Evolutionary conservation across 2,797 vertebrate genomes (phyloP).

Genomic region (Sebastes vulpes): DNA sequence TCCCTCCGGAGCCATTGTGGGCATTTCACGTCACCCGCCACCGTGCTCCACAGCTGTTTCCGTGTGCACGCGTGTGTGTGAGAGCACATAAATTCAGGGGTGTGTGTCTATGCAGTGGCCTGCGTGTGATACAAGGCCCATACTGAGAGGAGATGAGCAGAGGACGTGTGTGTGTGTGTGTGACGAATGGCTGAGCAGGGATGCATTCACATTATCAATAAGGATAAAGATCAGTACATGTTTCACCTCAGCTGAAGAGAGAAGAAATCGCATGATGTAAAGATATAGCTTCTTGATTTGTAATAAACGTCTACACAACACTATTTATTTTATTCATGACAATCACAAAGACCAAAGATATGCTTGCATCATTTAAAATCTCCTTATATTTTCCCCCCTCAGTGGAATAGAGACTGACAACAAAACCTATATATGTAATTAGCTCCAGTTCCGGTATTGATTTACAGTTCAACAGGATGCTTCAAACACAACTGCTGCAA

Average conservation of each 20-base stretch:
- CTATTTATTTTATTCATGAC: neutral
- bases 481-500: conserved; percentile 2
- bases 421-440: neutral
- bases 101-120: conserved; percentile 26
- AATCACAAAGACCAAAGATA: neutral
- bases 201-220: neutral
- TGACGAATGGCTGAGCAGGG: neutral
- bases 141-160: conserved; percentile 29
- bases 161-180: neutral
- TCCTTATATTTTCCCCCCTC: neutral
- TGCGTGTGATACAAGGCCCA: conserved; percentile 35
- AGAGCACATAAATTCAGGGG: conserved; percentile 38
- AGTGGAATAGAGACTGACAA: neutral
- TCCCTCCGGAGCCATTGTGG: conserved; percentile 75
- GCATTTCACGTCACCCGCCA: conserved; percentile 67
- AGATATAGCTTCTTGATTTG: neutral
- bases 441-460: conserved; percentile 25
- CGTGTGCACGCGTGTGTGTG: conserved; percentile 33
- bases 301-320: neutral
- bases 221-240: neutral
- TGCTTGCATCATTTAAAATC: neutral
- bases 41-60: conserved; percentile 65
- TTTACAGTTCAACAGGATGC: conserved; percentile 10
- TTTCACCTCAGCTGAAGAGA: neutral
- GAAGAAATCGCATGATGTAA: neutral